Percentiles rank a stretch among this genome's conserved stretches.
Evolutionary conservation across 2,888 invertebrate genomes (phyloP).

Genomic region (Iselma pallidipennis): DNA sequence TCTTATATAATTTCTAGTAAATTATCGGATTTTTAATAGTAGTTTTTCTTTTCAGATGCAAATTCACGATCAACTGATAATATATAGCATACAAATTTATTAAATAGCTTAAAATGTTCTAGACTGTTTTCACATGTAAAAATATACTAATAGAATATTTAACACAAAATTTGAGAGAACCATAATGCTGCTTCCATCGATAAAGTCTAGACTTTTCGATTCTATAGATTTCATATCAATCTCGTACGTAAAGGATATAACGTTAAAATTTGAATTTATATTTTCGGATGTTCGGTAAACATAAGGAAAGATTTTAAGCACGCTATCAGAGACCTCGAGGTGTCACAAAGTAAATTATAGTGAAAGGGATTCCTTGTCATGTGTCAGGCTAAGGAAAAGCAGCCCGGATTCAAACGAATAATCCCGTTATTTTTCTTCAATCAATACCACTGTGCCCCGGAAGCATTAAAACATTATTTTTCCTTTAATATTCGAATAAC

Average conservation of each 20-base stretch:
- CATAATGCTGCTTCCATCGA: not conserved
- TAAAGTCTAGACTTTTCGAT: not conserved
- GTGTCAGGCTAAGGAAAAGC: constrained; percentile 43
- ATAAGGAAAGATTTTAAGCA: constrained; percentile 28
- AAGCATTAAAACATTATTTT: constrained; percentile 21
- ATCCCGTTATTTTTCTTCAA: constrained; percentile 39
- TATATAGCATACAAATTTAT: constrained; percentile 5
- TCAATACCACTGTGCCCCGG: constrained; percentile 36
- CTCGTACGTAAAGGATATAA: constrained; percentile 13
- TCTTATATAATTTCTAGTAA: constrained; percentile 31
- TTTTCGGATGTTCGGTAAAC: constrained; percentile 20
- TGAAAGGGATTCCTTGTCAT: constrained; percentile 52
- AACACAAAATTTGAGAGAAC: not conserved
- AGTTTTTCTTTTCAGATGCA: constrained; percentile 34
- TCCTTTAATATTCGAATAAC: not conserved
- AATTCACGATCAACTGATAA: constrained; percentile 28
- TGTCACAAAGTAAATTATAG: constrained; percentile 50
- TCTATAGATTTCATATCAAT: constrained; percentile 18
- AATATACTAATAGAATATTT: not conserved
- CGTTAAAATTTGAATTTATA: constrained; percentile 27
- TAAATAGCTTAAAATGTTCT: not conserved
- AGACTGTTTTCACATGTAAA: not conserved
- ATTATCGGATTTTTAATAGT: constrained; percentile 31
- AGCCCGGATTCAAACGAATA: constrained; percentile 36
- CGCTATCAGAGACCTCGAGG: constrained; percentile 27